phyloP scores from a whole-genome alignment of 2,113 vertebrate species.

The Pica pica region DNA sequence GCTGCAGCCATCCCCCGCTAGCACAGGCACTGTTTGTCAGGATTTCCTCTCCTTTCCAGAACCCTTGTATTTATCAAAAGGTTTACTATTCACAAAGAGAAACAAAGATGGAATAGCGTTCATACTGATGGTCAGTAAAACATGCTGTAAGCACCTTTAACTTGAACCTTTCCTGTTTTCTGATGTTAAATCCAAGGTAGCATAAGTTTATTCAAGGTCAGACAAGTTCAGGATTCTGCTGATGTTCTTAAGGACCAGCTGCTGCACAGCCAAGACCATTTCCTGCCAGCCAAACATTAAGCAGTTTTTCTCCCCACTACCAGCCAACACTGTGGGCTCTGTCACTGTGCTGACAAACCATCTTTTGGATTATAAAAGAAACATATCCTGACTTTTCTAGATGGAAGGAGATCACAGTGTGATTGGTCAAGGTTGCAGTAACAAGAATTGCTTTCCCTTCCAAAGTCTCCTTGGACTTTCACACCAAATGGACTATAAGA shows the following conservation, averaged over 20 bases:
- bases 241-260: background rate
- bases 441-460: background rate
- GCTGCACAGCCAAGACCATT: background rate
- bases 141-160: background rate
- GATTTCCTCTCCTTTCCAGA: slow-evolving; percentile 38
- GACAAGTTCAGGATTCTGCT: background rate
- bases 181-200: background rate
- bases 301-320: background rate
- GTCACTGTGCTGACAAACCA: background rate
- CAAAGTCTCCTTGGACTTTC: background rate
- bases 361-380: background rate
- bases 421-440: background rate
- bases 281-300: background rate
- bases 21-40: slow-evolving; percentile 13
- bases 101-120: background rate
- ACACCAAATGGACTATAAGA: background rate
- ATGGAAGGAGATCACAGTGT: accelerated
- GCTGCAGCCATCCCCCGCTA: background rate
- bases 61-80: background rate
- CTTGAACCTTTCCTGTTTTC: background rate
- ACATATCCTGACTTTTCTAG: background rate
- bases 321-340: background rate
- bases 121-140: background rate
- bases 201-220: background rate
- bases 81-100: background rate